A percentile compares a stretch with the other conserved stretches of the same genome.
Conservation (phyloP, 2,797 vertebrate genomes). For the Centropyge bicolor region DNA sequence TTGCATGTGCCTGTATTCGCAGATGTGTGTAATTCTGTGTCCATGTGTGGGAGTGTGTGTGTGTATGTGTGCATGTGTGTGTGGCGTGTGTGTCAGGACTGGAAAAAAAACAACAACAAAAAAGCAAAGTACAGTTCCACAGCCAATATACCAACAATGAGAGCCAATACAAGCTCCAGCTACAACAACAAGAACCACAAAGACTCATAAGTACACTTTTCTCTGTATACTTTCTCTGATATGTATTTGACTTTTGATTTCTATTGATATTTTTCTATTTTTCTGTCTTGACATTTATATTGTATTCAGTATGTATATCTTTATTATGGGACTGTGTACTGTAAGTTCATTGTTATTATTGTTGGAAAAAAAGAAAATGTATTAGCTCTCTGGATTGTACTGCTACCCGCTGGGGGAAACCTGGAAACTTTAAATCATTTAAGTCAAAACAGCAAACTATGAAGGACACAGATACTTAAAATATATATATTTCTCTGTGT, state of each 20-base stretch:
- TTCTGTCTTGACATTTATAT: constrained; percentile 89
- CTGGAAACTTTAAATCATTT: constrained; percentile 73
- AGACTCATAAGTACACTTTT: constrained; percentile 80
- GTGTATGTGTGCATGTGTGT: constrained; percentile 11
- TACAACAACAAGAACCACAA: constrained; percentile 75
- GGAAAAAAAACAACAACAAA: constrained; percentile 31
- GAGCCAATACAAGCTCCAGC: constrained; percentile 76
- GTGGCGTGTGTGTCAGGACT: constrained; percentile 67
- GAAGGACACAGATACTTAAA: constrained; percentile 79
- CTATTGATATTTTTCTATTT: constrained; percentile 91
- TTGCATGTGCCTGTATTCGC: constrained; percentile 66
- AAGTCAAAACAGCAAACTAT: constrained; percentile 72
- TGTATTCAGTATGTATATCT: constrained; percentile 85
- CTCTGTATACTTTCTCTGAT: constrained; percentile 82
- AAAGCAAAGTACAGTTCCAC: constrained; percentile 70
- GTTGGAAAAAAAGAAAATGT: constrained; percentile 77
- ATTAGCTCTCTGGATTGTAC: constrained; percentile 82
- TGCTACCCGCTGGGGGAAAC: constrained; percentile 62
- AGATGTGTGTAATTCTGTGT: constrained; percentile 55
- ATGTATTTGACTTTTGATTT: constrained; percentile 87
- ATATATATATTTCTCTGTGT: constrained; percentile 81
- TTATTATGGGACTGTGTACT: constrained; percentile 88
- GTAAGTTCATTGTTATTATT: constrained; percentile 84
- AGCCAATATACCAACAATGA: constrained; percentile 74
- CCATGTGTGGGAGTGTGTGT: constrained; percentile 22